These are phyloP conservation scores for Fulmarus glacialis DNA, from an alignment of 2,113 vertebrate species.

Conservation along the genomic window DNA sequence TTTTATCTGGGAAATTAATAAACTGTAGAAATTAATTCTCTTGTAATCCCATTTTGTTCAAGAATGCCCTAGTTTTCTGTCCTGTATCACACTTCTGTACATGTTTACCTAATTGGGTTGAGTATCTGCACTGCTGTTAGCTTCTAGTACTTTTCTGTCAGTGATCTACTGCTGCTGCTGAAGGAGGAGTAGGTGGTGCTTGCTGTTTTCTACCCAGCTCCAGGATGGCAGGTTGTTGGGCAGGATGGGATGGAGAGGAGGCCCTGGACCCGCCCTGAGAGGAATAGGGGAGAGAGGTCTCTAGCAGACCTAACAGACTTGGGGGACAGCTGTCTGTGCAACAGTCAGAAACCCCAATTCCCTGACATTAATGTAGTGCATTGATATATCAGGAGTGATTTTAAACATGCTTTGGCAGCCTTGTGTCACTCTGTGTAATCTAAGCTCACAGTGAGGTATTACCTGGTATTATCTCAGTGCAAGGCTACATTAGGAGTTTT, in stretches of 20 bases:
- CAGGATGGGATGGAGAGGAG: background rate
- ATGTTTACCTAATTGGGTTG: background rate
- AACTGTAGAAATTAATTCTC: background rate
- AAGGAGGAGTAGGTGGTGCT: background rate
- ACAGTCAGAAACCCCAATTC: background rate
- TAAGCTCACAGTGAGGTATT: background rate
- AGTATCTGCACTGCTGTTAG: background rate
- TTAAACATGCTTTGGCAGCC: background rate
- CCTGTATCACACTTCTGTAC: background rate
- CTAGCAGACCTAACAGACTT: background rate
- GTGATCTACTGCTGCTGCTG: background rate
- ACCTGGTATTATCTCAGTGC: background rate
- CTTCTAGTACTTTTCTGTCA: background rate
- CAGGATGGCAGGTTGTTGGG: background rate
- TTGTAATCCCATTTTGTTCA: background rate
- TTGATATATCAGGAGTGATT: background rate
- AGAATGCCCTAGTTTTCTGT: background rate
- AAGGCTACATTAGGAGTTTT: background rate
- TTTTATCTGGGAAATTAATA: slow-evolving; percentile 15
- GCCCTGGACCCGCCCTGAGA: background rate
- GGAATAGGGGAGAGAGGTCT: background rate
- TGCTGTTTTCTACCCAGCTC: background rate
- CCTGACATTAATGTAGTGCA: background rate
- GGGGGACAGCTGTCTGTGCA: background rate
- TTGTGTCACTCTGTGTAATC: background rate